Conservation (phyloP, 2,888 invertebrate species). For the Archips crataeganus region DNA sequence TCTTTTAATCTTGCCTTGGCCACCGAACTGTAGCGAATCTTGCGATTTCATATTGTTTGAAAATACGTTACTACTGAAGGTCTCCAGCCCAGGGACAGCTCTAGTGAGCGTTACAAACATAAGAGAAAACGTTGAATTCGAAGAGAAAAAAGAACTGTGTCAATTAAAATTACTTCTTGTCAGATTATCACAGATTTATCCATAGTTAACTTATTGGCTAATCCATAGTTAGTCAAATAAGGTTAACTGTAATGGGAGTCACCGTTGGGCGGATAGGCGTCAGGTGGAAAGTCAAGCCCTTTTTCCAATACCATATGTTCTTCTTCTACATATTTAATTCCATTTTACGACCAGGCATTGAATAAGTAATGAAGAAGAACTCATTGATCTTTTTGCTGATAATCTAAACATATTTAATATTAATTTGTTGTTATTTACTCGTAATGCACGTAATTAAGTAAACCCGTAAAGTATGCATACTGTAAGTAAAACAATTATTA, state of each 20-base stretch:
- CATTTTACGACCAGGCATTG: slow-evolving; percentile 3
- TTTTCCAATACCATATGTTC: slow-evolving; percentile 25
- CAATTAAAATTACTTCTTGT: background rate
- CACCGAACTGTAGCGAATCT: slow-evolving; percentile 35
- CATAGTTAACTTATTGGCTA: background rate
- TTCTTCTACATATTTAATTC: slow-evolving; percentile 29
- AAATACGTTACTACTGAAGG: slow-evolving; percentile 30
- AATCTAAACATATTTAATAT: background rate
- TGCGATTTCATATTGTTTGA: slow-evolving; percentile 37
- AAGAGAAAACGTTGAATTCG: slow-evolving; percentile 1
- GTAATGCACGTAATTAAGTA: background rate
- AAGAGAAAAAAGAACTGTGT: background rate
- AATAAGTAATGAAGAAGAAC: slow-evolving; percentile 6
- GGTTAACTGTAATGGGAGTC: background rate
- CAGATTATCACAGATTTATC: background rate
- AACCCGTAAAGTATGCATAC: too few species aligned
- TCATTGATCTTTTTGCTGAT: background rate
- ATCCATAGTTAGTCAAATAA: background rate
- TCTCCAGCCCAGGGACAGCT: slow-evolving; percentile 22
- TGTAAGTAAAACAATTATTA: too few species aligned
- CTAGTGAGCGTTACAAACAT: slow-evolving; percentile 15
- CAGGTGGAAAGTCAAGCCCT: slow-evolving; percentile 24
- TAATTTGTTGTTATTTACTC: background rate
- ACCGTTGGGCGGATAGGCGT: background rate
- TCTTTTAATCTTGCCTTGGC: slow-evolving; percentile 38